Evolutionary conservation across 2,113 vertebrate genomes (phyloP), one percentile per base, ranked within the genome.

Genomic region (Istiophorus platypterus): DNA sequence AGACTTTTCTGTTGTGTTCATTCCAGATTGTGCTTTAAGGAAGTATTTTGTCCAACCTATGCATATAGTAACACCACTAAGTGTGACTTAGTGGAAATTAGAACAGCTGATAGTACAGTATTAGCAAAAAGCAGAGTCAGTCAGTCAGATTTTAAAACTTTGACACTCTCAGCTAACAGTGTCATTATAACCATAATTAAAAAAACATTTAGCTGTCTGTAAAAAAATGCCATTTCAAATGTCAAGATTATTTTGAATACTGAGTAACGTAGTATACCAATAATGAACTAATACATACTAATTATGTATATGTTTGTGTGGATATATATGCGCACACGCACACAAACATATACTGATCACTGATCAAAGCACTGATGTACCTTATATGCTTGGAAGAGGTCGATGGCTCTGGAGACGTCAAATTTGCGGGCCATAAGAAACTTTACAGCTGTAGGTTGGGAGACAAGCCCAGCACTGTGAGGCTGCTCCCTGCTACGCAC

Each of bases 391-490:
- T 96, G 95, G 85, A 96, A 96, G 69, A 96, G 95, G 82, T 96
- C 92, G 62, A 95, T 94, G 89, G 96, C 95, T 93, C 96, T 93
- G 74, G 87, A 88, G 75, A 96, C 95, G 31, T 96, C 95, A 92
- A 96, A 96, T 90, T 96, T 96, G 78, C 96, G 94, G 85, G 96
- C 96, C 95, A 95, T 96, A 82, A 96, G 95, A 91, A 96, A 96
- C 83, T 96, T 96, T 71, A 96, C 89, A 67, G 95, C 96, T 65
- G 96, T 96, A 56, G 94, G 94, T 54, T 96, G 93, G 76, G 95
- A 95, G 82, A 96, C 93, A 4, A 95, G 93, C 73, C 92, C 93
- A 72, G 94, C 93, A 49, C 94, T 95, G 86, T 94, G 95, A 67
- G 93, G 93, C 83, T 94, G 93, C 88, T 96, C 95, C 78, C 81